These are phyloP conservation scores for Phortica variegata DNA, from an alignment of 1,140 invertebrate species.

Conservation along the genomic window DNA sequence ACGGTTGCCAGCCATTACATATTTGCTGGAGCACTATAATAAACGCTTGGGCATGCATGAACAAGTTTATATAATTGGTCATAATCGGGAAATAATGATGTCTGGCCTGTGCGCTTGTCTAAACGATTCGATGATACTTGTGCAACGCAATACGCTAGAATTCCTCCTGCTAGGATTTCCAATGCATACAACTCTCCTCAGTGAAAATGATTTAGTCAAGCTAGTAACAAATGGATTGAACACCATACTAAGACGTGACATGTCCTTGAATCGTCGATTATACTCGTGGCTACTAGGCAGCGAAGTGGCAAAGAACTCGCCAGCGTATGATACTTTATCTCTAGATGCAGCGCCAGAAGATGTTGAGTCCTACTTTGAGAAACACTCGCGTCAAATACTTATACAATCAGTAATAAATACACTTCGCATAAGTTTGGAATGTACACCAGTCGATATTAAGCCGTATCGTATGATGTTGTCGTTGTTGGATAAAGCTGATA, in stretches of 20 bases:
- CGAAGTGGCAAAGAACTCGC: conserved; percentile 66
- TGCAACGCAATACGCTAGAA: conserved; percentile 85
- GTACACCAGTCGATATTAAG: conserved; percentile 69
- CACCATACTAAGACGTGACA: conserved; percentile 84
- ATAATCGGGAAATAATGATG: conserved; percentile 79
- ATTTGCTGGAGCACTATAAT: conserved; percentile 81
- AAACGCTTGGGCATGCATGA: conserved; percentile 80
- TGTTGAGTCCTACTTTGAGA: conserved; percentile 69
- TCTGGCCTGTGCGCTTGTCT: conserved; percentile 62
- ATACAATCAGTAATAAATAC: conserved; percentile 67
- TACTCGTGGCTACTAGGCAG: conserved; percentile 82
- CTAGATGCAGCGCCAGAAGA: conserved; percentile 45
- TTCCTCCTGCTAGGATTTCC: conserved; percentile 83
- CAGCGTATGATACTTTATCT: conserved; percentile 54
- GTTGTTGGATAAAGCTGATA: conserved; percentile 86
- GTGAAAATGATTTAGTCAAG: conserved; percentile 72
- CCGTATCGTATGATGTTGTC: conserved; percentile 85
- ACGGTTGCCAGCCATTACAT: conserved; percentile 82
- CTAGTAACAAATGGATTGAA: conserved; percentile 78
- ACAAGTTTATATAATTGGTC: conserved; percentile 83
- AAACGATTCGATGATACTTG: conserved; percentile 79
- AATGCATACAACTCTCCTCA: conserved; percentile 78
- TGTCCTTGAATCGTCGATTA: conserved; percentile 86
- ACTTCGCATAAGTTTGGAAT: conserved; percentile 62
- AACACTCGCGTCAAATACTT: conserved; percentile 70